Evolutionary conservation across 1,140 invertebrate species (phyloP).

Genomic region (Mactra quadrangularis): DNA sequence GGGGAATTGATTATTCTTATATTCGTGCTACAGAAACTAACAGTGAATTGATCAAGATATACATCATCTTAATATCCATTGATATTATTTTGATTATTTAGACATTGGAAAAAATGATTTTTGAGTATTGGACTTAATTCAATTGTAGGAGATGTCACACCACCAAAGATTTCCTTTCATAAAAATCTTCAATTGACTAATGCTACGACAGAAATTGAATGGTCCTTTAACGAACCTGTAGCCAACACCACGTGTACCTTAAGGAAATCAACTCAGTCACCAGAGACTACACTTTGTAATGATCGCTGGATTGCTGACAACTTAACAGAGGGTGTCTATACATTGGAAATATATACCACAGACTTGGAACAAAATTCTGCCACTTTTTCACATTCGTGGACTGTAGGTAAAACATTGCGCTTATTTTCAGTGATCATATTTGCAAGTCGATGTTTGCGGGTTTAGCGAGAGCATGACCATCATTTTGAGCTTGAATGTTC

Average conservation of each 20-base stretch:
- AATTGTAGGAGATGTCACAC: conserved; percentile 31
- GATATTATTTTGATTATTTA: too few species aligned
- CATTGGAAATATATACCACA: not conserved
- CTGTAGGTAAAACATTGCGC: conserved; percentile 10
- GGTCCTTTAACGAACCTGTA: conserved; percentile 4
- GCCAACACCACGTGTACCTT: not conserved
- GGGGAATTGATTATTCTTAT: too few species aligned
- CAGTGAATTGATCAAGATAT: too few species aligned
- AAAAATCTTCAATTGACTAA: not conserved
- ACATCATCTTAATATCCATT: too few species aligned
- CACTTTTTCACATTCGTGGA: not conserved
- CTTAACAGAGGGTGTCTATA: not conserved
- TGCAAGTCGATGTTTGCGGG: too few species aligned
- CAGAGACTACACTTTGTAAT: not conserved
- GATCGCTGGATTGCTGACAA: not conserved
- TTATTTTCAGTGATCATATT: too few species aligned
- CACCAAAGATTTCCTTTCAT: not conserved
- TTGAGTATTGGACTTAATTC: too few species aligned
- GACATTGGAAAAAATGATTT: too few species aligned
- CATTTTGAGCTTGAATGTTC: too few species aligned
- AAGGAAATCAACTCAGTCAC: not conserved
- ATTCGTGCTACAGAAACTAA: too few species aligned
- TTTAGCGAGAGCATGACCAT: too few species aligned
- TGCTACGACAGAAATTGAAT: conserved; percentile 5
- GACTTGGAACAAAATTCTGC: conserved; percentile 21